Percentiles rank a stretch among this genome's conserved stretches.
These are phyloP conservation scores for Drosophila pegasa DNA, from an alignment of 2,888 invertebrate genomes.

Conservation along the genomic window DNA sequence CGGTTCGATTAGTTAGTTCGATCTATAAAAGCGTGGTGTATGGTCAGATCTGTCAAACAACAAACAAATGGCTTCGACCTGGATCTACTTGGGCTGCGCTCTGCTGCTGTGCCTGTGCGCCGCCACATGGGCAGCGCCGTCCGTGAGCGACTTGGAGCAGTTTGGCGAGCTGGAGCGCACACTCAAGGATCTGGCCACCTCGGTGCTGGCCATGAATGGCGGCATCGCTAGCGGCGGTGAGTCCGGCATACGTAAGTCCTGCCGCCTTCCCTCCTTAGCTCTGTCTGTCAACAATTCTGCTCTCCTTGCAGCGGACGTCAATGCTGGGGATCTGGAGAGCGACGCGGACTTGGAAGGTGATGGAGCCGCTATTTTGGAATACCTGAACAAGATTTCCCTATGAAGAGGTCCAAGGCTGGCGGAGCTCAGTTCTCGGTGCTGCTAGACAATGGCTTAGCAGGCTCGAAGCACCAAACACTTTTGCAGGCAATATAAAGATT, in stretches of 20 bases:
- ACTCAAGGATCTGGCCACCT: slow-evolving; percentile 62
- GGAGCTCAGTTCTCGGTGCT: slow-evolving; percentile 29
- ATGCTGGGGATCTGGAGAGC: slow-evolving; percentile 15
- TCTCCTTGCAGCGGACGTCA: slow-evolving; percentile 2
- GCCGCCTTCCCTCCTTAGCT: not conserved
- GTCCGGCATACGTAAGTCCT: slow-evolving; percentile 11
- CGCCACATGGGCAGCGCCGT: slow-evolving; percentile 51
- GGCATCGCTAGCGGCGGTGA: not conserved
- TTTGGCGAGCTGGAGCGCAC: slow-evolving; percentile 59
- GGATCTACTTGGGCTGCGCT: slow-evolving; percentile 10
- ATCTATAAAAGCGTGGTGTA: slow-evolving; percentile 30
- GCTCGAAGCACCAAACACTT: slow-evolving; percentile 18
- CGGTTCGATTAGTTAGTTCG: not conserved
- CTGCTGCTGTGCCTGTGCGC: slow-evolving; percentile 31
- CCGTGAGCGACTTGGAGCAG: slow-evolving; percentile 40
- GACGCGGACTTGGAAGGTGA: slow-evolving; percentile 14
- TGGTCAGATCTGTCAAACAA: not conserved
- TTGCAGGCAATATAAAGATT: not conserved
- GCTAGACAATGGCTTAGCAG: slow-evolving; percentile 53
- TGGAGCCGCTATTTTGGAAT: slow-evolving; percentile 19
- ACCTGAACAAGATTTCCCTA: slow-evolving; percentile 34
- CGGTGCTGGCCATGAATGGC: slow-evolving; percentile 58
- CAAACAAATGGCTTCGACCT: slow-evolving; percentile 41
- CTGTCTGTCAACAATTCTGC: not conserved
- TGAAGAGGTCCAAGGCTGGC: not conserved